A percentile compares a stretch with the other conserved stretches of the same genome.
These are phyloP conservation scores for Drosophila trapezifrons DNA, from an alignment of 1,140 invertebrate genomes.

Conservation along the genomic window DNA sequence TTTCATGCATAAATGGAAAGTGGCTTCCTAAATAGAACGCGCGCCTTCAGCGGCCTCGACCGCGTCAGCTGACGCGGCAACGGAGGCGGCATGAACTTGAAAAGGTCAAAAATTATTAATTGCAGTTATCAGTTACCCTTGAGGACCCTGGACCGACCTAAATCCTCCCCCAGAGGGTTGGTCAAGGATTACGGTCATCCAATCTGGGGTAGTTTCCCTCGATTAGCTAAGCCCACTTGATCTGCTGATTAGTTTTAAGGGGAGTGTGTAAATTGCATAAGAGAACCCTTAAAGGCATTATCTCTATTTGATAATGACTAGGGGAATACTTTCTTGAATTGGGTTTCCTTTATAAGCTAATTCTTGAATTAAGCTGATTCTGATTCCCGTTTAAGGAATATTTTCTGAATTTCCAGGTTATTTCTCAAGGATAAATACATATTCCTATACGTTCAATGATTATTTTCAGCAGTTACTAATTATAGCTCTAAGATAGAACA, in stretches of 20 bases:
- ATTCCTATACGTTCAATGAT: too few relatives aligned
- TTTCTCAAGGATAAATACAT: too few relatives aligned
- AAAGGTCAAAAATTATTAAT: constrained; percentile 79
- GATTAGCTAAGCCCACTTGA: constrained; percentile 78
- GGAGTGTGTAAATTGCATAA: constrained; percentile 12
- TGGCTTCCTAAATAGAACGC: constrained; percentile 40
- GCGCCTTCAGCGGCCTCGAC: constrained; percentile 6
- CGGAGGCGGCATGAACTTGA: constrained; percentile 58
- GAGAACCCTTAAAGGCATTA: neutral
- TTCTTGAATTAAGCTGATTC: neutral
- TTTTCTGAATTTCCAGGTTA: too few relatives aligned
- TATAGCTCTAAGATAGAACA: too few relatives aligned
- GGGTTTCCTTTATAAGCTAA: neutral
- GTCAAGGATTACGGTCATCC: constrained; percentile 20
- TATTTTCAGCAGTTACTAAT: too few relatives aligned
- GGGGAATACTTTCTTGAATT: too few relatives aligned
- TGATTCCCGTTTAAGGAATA: too few relatives aligned
- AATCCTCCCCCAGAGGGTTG: constrained; percentile 15
- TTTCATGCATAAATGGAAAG: constrained; percentile 71
- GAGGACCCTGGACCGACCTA: constrained; percentile 4
- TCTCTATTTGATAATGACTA: neutral
- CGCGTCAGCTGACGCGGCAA: constrained; percentile 33
- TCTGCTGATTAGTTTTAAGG: constrained; percentile 67
- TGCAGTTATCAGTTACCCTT: constrained; percentile 74
- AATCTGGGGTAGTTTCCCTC: constrained; percentile 44